phyloP scores from a whole-genome alignment of 2,113 vertebrate species.

The Oophaga pumilio region DNA sequence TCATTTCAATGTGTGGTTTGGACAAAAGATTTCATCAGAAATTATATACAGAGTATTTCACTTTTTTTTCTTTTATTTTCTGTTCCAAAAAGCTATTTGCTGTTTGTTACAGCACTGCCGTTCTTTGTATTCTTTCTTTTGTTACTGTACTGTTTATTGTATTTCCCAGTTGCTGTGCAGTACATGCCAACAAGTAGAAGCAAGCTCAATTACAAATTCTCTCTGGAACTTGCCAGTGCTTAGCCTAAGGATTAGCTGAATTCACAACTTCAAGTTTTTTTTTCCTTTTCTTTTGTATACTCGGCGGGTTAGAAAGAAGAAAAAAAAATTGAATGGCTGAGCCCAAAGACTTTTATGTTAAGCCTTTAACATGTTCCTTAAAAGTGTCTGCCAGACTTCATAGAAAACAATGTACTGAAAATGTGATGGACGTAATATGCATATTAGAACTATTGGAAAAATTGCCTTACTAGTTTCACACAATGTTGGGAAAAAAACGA shows the following conservation, averaged over 20 bases:
- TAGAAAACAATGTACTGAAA: slow-evolving; percentile 19
- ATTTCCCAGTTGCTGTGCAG: slow-evolving; percentile 45
- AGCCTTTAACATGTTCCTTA: slow-evolving; percentile 6
- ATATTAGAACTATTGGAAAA: slow-evolving; percentile 13
- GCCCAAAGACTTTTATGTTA: slow-evolving; percentile 5
- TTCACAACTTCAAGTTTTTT: slow-evolving; percentile 13
- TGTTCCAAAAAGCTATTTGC: not conserved
- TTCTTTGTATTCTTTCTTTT: slow-evolving; percentile 28
- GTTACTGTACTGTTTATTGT: slow-evolving; percentile 47
- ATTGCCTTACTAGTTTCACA: slow-evolving; percentile 8
- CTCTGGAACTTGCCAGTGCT: slow-evolving; percentile 28
- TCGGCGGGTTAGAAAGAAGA: slow-evolving; percentile 7
- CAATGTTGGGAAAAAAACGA: slow-evolving; percentile 1
- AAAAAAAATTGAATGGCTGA: slow-evolving; percentile 13
- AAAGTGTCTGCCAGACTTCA: slow-evolving; percentile 18
- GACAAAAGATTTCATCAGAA: not conserved
- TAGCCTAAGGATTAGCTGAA: slow-evolving; percentile 47
- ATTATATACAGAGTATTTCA: not conserved
- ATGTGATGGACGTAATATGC: slow-evolving; percentile 13
- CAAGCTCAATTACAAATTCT: slow-evolving; percentile 48
- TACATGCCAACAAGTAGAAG: slow-evolving; percentile 41
- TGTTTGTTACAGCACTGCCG: slow-evolving; percentile 29
- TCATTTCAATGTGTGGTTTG: not conserved
- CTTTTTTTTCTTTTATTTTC: slow-evolving; percentile 21
- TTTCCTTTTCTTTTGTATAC: slow-evolving; percentile 25